Conservation (phyloP, 2,888 invertebrate species). For the Melieria omissa region DNA sequence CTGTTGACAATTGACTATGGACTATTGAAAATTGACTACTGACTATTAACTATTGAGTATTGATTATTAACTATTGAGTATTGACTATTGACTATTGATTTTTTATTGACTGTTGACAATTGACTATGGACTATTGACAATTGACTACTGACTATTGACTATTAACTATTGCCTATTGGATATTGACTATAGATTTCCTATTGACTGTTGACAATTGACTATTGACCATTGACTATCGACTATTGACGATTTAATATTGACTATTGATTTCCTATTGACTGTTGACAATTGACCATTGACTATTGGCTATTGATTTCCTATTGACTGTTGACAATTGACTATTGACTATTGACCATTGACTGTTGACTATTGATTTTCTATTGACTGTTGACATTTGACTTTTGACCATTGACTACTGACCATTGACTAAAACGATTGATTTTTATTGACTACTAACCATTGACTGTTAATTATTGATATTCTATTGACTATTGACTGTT, state of each 20-base stretch:
- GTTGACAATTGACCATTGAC: background rate
- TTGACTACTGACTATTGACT: background rate
- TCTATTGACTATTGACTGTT: background rate
- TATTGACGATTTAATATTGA: background rate
- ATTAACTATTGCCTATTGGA: background rate
- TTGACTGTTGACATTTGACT: background rate
- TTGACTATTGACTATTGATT: background rate
- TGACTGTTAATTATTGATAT: background rate
- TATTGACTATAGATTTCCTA: background rate
- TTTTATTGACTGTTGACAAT: background rate
- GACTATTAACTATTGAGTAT: background rate
- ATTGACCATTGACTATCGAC: background rate
- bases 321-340: conserved; percentile 1
- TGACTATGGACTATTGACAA: background rate
- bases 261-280: background rate
- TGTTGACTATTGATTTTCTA: background rate
- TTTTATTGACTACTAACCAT: background rate
- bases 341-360: background rate
- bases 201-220: background rate
- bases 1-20: background rate
- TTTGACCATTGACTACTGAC: background rate
- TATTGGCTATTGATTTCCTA: conserved; percentile 1
- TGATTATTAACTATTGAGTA: background rate
- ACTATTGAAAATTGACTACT: background rate
- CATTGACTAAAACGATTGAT: background rate